Percentiles rank a stretch among this genome's conserved stretches.
Conservation (phyloP, 2,113 vertebrate genomes). For the Ictalurus furcatus region DNA sequence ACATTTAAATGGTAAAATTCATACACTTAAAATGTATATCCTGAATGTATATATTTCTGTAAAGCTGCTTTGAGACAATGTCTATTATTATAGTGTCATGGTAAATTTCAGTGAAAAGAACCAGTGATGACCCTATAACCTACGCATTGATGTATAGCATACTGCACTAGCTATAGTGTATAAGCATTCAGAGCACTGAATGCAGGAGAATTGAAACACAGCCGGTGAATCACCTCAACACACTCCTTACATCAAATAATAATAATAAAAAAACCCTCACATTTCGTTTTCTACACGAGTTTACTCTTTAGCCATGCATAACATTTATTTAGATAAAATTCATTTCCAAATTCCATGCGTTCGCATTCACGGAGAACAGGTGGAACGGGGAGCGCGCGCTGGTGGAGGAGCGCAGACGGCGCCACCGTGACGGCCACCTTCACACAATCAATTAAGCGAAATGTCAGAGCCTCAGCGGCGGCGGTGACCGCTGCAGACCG, state of each 20-base stretch:
- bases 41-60: too few relatives aligned
- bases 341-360: not conserved
- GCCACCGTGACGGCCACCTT: conserved; percentile 63
- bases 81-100: not conserved
- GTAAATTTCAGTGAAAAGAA: not conserved
- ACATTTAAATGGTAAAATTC: too few relatives aligned
- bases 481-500: conserved; percentile 56
- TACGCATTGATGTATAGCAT: not conserved
- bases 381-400: conserved; percentile 18
- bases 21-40: too few relatives aligned
- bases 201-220: not conserved
- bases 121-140: not conserved
- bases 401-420: conserved; percentile 46
- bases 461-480: conserved; percentile 51
- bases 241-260: not conserved
- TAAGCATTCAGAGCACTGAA: not conserved
- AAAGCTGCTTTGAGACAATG: too few relatives aligned
- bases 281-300: not conserved
- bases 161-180: not conserved
- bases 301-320: not conserved
- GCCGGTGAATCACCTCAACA: not conserved
- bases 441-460: conserved; percentile 52
- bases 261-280: not conserved
- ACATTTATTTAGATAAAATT: not conserved
- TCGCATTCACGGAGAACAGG: conserved; percentile 15